phyloP scores from a whole-genome alignment of 2,888 invertebrate genomes.

The Trachelus iudaicus region DNA sequence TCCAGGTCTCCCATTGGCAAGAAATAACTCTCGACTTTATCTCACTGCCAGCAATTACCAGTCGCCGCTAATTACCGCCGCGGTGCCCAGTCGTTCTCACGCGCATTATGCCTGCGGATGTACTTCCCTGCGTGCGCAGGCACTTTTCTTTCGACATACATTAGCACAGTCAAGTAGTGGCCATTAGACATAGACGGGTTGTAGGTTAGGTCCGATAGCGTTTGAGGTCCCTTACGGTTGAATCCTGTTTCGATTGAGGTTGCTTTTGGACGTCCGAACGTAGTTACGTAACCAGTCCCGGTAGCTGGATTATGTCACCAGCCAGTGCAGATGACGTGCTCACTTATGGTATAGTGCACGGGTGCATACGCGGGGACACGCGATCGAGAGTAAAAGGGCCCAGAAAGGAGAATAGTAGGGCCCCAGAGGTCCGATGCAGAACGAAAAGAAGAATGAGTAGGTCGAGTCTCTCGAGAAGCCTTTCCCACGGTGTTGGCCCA shows the following conservation, averaged over 20 bases:
- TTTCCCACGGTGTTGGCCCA: conserved; percentile 60
- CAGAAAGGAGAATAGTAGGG: neutral
- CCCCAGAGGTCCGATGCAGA: neutral
- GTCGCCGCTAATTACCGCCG: neutral
- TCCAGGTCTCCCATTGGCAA: neutral
- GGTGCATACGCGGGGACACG: neutral
- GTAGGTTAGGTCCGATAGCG: neutral
- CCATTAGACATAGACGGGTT: neutral
- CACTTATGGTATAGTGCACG: neutral
- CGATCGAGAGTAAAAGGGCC: neutral
- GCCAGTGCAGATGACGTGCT: neutral
- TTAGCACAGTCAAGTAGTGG: neutral
- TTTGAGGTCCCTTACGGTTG: neutral
- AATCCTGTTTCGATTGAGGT: neutral
- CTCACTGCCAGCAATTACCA: neutral
- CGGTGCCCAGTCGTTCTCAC: neutral
- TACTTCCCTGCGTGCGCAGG: neutral
- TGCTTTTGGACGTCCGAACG: neutral
- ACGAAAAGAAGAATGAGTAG: neutral
- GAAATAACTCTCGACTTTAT: neutral
- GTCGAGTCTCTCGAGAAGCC: neutral
- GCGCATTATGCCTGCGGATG: neutral
- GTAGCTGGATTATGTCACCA: neutral
- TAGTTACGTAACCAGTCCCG: neutral
- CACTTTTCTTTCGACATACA: neutral